Percentiles rank a stretch among this genome's conserved stretches.
These are phyloP conservation scores for Megalurothrips usitatus DNA, from an alignment of 2,888 invertebrate species.

Conservation along the genomic window DNA sequence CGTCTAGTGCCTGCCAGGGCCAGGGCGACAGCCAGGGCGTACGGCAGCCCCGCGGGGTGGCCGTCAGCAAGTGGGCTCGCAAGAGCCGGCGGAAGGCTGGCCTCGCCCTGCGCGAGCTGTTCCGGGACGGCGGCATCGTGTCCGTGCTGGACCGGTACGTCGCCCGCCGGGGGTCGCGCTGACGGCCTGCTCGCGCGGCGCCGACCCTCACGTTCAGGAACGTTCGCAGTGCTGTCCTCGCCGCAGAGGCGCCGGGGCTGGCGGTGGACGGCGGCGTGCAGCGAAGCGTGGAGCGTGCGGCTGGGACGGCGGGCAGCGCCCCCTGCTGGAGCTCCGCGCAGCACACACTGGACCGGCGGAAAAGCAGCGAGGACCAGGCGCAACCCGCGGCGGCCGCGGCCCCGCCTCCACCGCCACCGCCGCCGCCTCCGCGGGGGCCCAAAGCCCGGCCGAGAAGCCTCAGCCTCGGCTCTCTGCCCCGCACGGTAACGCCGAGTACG, in stretches of 20 bases:
- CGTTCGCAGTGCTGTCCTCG: background rate
- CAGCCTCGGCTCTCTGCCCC: background rate
- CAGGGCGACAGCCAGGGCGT: background rate
- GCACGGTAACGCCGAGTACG: too few relatives aligned
- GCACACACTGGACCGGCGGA: constrained; percentile 13
- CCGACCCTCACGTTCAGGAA: background rate
- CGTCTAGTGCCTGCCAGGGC: background rate
- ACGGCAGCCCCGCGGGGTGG: background rate
- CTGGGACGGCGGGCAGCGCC: background rate
- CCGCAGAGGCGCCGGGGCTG: background rate
- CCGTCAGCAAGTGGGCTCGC: background rate
- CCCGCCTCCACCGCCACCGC: background rate
- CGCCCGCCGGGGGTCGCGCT: background rate
- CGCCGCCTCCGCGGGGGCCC: background rate
- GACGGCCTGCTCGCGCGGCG: background rate
- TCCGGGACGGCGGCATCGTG: background rate
- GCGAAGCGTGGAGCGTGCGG: background rate
- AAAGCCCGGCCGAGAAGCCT: background rate
- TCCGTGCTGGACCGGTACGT: background rate
- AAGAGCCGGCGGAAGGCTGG: background rate
- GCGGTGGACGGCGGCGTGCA: background rate
- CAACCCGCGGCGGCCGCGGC: background rate
- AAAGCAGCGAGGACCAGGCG: background rate
- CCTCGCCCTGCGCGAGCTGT: background rate
- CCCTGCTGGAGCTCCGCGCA: constrained; percentile 5